These are phyloP conservation scores for Gouania willdenowi DNA, from an alignment of 2,797 vertebrate genomes.

Conservation along the genomic window DNA sequence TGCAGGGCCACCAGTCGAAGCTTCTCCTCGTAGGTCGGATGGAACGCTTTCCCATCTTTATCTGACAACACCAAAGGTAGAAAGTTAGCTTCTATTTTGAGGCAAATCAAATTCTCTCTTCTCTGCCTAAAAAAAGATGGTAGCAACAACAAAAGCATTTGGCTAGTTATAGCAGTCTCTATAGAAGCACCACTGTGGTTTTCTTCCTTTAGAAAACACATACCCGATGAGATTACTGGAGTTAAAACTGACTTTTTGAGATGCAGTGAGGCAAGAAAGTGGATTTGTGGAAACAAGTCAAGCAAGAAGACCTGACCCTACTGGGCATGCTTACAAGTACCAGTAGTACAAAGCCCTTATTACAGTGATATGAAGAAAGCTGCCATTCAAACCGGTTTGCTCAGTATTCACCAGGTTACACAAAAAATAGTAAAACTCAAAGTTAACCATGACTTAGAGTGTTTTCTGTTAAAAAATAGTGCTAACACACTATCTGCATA, in stretches of 20 bases:
- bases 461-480: no score
- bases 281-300: background rate
- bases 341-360: conserved; percentile 14
- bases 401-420: no score
- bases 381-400: conserved; percentile 35
- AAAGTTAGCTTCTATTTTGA: no score
- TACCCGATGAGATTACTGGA: background rate
- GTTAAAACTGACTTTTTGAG: background rate
- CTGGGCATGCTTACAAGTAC: conserved; percentile 3
- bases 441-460: no score
- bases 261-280: background rate
- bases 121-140: background rate
- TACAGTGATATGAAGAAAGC: background rate
- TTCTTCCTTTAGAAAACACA: no score
- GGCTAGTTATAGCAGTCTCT: no score
- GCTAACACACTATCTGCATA: no score
- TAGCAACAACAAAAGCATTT: background rate
- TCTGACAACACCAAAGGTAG: conserved; percentile 67
- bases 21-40: conserved; percentile 97
- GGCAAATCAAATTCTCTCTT: no score
- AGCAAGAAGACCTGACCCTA: conserved; percentile 7
- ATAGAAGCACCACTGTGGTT: no score
- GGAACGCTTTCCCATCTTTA: conserved; percentile 98
- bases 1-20: conserved; percentile 92
- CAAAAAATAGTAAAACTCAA: no score